Conservation (phyloP, 2,888 invertebrate genomes). For the Coecobrya sp. region DNA sequence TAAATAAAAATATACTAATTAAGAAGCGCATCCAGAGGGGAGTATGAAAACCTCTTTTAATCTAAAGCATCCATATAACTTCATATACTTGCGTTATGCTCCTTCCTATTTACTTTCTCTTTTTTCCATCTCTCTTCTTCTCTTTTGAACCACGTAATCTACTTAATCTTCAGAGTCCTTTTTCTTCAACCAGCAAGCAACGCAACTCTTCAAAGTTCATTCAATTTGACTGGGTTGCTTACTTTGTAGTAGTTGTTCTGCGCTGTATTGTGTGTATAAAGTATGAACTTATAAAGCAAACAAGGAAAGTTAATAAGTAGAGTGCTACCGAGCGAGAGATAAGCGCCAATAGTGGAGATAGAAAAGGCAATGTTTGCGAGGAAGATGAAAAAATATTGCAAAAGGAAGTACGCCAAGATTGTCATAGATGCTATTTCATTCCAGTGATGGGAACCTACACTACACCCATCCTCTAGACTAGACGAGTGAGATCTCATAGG, state of each 20-base stretch:
- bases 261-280: neutral
- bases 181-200: constrained; percentile 9
- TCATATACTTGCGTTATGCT: neutral
- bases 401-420: too few relatives aligned
- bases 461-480: too few relatives aligned
- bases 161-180: constrained; percentile 56
- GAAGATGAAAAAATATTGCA: neutral
- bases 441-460: too few relatives aligned
- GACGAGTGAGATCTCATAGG: too few relatives aligned
- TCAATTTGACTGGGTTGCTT: constrained; percentile 15
- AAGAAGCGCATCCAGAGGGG: constrained; percentile 51
- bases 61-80: constrained; percentile 26
- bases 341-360: neutral
- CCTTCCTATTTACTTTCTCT: neutral
- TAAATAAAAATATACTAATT: constrained; percentile 63
- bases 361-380: neutral
- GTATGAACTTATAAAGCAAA: neutral
- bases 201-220: constrained; percentile 30
- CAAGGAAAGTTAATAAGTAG: neutral
- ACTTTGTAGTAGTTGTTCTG: neutral
- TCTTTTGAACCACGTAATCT: constrained; percentile 55
- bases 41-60: constrained; percentile 59
- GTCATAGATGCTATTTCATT: too few relatives aligned
- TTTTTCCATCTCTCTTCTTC: neutral
- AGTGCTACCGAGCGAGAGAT: neutral